Evolutionary conservation across 2,888 invertebrate species (phyloP).

Genomic region (Conomelus anceps): DNA sequence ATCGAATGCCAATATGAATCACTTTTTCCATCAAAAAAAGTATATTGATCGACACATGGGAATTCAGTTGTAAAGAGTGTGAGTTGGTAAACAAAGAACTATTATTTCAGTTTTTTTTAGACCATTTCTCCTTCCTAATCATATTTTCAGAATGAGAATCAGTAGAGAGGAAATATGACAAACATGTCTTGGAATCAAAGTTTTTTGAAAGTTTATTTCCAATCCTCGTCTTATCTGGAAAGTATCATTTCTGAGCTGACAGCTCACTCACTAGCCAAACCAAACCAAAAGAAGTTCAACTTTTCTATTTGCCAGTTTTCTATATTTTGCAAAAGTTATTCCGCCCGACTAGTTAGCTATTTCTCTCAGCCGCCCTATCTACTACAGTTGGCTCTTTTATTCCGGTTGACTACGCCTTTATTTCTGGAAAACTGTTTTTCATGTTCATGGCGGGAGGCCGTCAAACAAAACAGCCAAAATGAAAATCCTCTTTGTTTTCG

Average conservation of each 20-base stretch:
- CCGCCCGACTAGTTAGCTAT: background rate
- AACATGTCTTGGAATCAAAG: background rate
- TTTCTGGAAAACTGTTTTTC: background rate
- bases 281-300: background rate
- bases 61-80: background rate
- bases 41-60: background rate
- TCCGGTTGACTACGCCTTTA: background rate
- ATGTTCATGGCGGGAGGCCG: background rate
- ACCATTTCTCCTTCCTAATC: background rate
- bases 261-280: background rate
- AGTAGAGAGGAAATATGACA: background rate
- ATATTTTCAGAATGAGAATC: background rate
- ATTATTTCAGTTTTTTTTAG: background rate
- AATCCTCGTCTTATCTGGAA: background rate
- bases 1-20: background rate
- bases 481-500: background rate
- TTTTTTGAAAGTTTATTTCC: background rate
- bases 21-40: too few species aligned
- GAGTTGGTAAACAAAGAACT: background rate
- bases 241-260: background rate
- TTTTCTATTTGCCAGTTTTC: background rate
- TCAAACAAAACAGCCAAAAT: background rate
- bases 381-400: background rate
- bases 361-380: too few species aligned
- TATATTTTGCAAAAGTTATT: background rate